Base-by-base conservation (phyloP, 1,140 invertebrate genomes). In the Drosophila baimaii region DNA sequence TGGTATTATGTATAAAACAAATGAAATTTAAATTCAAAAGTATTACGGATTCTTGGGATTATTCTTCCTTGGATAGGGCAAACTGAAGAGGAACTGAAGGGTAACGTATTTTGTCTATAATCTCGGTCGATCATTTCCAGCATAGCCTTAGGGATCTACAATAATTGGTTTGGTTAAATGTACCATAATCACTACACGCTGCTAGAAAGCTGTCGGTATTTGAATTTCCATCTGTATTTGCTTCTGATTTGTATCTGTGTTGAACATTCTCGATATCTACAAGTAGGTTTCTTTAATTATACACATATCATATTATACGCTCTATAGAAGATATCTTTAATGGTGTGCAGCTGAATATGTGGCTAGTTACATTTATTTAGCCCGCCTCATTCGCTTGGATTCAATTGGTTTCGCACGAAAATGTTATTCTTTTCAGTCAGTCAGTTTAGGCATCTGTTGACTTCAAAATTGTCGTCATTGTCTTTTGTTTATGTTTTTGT, bases 371-470 rank as follows among this genome's bases (percentile, higher is more conserved):
- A 58, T 78, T 51, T 58, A 41, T 51, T 84, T 81, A 62, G 77
- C 74, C 31, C 56, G 27, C 46, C 74, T 65, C 31, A 43, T 43
- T 73, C 27, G 46, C 62, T 83, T 73, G 46, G 31, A 61, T 59
- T 63, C 49, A 75, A 33, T 41, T 33, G 29, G 65, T 69, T 77
- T 77, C 21, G 49, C 74, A 51, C 61, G 63, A 78, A 77, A 65
- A 74, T 73, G 57, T 82, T 62, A 46, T 58, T 66, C 55, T 43
- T 52, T 57, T 77, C 66, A 77, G 77, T 86, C 82, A 88, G 83
- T 88, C 79, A 88, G 83, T 89, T 83, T 88, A 88, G 83, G 83
- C 83, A 89, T 88, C 83, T 89, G 79, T 88, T 89, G 84, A 88
- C 83, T 86, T 74, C 57, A 64, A 83, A 88, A 83, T 83, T 80